Evolutionary conservation across 1,140 invertebrate species (phyloP).

Genomic region (Microplitis mediator): DNA sequence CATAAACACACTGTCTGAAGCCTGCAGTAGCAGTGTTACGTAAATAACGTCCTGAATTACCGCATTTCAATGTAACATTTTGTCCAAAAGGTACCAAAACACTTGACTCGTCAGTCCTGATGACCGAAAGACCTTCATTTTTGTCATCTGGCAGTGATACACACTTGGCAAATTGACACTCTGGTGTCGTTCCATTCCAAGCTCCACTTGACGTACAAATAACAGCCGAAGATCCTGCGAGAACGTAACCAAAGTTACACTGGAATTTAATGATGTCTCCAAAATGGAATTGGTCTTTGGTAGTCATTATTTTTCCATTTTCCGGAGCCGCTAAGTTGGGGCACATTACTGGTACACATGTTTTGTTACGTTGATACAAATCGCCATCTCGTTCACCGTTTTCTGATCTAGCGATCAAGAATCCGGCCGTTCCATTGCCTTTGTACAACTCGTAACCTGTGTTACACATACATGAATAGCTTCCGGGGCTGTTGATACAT

Average conservation of each 20-base stretch:
- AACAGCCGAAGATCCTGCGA: conserved; percentile 82
- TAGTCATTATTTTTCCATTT: conserved; percentile 87
- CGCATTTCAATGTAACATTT: conserved; percentile 86
- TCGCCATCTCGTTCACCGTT: conserved; percentile 87
- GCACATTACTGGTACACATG: conserved; percentile 93
- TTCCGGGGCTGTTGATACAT: conserved; percentile 87
- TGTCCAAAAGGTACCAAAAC: conserved; percentile 86
- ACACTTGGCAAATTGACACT: conserved; percentile 93
- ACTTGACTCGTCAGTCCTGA: conserved; percentile 76
- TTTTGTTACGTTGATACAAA: conserved; percentile 90
- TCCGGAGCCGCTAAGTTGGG: conserved; percentile 79
- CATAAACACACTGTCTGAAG: conserved; percentile 94
- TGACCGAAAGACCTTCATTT: conserved; percentile 80
- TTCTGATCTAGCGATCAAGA: conserved; percentile 79
- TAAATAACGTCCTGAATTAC: conserved; percentile 75
- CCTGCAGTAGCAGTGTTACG: conserved; percentile 79
- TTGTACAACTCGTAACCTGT: conserved; percentile 91
- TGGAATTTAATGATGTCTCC: conserved; percentile 90
- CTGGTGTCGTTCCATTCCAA: conserved; percentile 93
- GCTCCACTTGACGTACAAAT: conserved; percentile 87
- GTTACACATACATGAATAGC: conserved; percentile 88
- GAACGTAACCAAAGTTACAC: conserved; percentile 94
- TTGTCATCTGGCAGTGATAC: conserved; percentile 88
- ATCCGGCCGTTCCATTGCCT: conserved; percentile 91
- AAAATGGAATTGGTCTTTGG: conserved; percentile 83